phyloP scores from a whole-genome alignment of 92 coral and sea anemone species.

The Blastomussa wellsi region DNA sequence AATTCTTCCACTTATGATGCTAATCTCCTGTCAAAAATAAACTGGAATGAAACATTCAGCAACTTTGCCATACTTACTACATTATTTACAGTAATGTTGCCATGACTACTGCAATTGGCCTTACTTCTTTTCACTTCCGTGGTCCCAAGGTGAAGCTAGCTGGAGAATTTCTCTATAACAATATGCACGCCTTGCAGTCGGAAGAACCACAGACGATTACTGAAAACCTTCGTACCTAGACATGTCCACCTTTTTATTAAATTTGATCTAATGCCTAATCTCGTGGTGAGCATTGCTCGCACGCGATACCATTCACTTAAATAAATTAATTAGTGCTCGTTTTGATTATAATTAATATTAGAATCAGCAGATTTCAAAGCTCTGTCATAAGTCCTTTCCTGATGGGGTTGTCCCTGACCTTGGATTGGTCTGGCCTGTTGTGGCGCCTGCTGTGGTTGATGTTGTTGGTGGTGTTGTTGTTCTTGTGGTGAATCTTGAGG shows the following conservation, averaged over 20 bases:
- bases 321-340: not conserved
- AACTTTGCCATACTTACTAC: not conserved
- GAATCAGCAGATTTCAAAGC: conserved; percentile 20
- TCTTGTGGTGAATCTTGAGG: conserved; percentile 20
- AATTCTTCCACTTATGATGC: too few species aligned
- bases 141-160: too few species aligned
- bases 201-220: not conserved
- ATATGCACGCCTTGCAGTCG: not conserved
- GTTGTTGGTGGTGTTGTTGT: not conserved
- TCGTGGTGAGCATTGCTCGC: not conserved
- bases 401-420: not conserved
- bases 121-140: too few species aligned
- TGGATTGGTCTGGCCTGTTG: not conserved
- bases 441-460: not conserved
- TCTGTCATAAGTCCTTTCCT: conserved; percentile 12
- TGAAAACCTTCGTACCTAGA: too few species aligned
- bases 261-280: not conserved
- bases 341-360: not conserved
- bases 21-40: not conserved
- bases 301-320: not conserved
- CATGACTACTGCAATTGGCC: too few species aligned
- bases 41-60: not conserved
- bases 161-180: too few species aligned
- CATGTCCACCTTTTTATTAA: too few species aligned
- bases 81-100: too few species aligned